These are phyloP conservation scores for Drosophila lacertosa DNA, from an alignment of 1,140 invertebrate species.

Conservation along the genomic window DNA sequence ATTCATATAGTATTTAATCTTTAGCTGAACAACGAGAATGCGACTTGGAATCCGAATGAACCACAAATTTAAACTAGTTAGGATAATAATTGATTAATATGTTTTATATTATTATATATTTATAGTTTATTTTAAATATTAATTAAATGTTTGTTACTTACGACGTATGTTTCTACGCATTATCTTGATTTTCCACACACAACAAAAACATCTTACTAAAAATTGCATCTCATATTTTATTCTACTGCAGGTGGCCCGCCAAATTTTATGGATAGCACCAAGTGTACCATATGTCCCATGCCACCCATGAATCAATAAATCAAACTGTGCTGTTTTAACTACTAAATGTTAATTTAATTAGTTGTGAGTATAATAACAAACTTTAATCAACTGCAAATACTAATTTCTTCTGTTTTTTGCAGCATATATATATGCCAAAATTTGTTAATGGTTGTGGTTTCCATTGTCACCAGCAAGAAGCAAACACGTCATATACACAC, in stretches of 20 bases:
- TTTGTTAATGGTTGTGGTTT: conserved; percentile 77
- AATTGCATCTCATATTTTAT: conserved; percentile 2
- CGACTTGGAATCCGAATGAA: too few relatives aligned
- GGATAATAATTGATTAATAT: too few relatives aligned
- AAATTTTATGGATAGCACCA: conserved; percentile 81
- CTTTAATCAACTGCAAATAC: background rate
- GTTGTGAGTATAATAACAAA: conserved; percentile 56
- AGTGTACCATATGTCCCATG: conserved; percentile 79
- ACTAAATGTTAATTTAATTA: conserved; percentile 73
- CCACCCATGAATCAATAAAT: conserved; percentile 82
- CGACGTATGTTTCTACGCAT: background rate
- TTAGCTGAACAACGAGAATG: too few relatives aligned
- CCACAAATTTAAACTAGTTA: too few relatives aligned
- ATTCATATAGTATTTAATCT: too few relatives aligned
- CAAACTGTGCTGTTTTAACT: conserved; percentile 74
- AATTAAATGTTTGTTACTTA: too few relatives aligned
- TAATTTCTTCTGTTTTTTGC: conserved; percentile 13
- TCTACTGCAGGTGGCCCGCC: conserved; percentile 63
- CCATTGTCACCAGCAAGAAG: conserved; percentile 53
- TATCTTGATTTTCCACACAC: background rate
- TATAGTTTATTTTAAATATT: too few relatives aligned
- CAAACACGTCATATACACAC: conserved; percentile 16
- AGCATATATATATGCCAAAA: conserved; percentile 79
- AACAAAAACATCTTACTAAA: background rate
- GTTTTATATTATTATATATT: too few relatives aligned